Evolutionary conservation across 2,113 vertebrate species (phyloP).

Genomic region (Ginglymostoma cirratum): DNA sequence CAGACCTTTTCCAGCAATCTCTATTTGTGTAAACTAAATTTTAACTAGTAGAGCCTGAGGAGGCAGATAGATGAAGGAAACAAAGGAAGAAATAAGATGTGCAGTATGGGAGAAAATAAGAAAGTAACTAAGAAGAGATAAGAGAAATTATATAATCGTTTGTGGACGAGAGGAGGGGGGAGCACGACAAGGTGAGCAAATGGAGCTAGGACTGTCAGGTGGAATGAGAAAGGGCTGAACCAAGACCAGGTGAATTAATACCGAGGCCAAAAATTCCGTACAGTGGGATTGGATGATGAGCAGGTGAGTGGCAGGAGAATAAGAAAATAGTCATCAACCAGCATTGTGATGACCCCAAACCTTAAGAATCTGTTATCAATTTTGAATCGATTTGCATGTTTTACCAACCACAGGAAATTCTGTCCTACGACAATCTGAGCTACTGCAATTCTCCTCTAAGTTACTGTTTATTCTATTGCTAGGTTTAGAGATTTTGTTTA

Average conservation of each 20-base stretch:
- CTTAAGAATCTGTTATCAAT: background rate
- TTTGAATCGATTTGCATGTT: background rate
- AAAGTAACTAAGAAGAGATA: background rate
- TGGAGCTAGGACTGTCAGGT: background rate
- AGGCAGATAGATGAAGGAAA: background rate
- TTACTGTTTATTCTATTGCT: background rate
- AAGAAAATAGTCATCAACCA: background rate
- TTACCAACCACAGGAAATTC: background rate
- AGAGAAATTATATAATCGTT: background rate
- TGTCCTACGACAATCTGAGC: background rate
- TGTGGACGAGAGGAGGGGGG: background rate
- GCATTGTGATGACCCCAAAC: background rate
- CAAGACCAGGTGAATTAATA: background rate
- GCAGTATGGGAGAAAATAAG: background rate
- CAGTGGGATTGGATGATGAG: background rate
- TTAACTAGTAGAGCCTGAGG: background rate
- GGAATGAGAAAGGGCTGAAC: background rate
- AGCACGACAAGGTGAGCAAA: background rate
- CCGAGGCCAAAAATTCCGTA: background rate
- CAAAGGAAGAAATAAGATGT: background rate
- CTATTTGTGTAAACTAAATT: background rate
- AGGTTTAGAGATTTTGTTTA: background rate
- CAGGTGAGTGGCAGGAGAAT: background rate
- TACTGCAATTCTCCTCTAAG: background rate
- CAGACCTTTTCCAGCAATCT: no score